Evolutionary conservation across 2,888 invertebrate genomes (phyloP).

Genomic region (Caenorhabditis afra): DNA sequence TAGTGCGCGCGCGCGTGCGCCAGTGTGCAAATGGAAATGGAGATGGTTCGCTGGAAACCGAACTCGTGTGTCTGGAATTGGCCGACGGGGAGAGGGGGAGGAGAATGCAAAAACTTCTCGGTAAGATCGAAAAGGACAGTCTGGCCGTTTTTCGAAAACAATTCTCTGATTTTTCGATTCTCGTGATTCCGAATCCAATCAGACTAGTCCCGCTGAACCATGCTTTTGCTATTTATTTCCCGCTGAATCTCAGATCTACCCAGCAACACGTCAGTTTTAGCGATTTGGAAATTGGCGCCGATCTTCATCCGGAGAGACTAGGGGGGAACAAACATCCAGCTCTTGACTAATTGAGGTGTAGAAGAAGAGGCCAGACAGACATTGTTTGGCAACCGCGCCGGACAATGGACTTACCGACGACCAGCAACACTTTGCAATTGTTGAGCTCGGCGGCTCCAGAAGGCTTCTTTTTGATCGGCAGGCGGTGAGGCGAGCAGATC

Average conservation of each 20-base stretch:
- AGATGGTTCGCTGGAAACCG: not conserved
- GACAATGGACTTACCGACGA: slow-evolving; percentile 47
- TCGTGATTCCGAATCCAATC: too few relatives aligned
- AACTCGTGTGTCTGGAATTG: too few relatives aligned
- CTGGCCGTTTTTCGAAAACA: too few relatives aligned
- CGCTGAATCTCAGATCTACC: too few relatives aligned
- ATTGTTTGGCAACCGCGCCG: slow-evolving; percentile 16
- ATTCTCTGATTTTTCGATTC: too few relatives aligned
- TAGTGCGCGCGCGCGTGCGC: not conserved
- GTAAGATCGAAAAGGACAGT: too few relatives aligned
- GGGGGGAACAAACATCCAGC: slow-evolving; percentile 15
- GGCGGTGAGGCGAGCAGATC: not conserved
- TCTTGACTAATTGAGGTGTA: slow-evolving; percentile 7
- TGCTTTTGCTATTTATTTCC: too few relatives aligned
- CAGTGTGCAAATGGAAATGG: not conserved
- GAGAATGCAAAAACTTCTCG: too few relatives aligned
- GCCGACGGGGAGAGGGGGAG: too few relatives aligned
- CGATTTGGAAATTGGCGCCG: not conserved
- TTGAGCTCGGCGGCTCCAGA: slow-evolving; percentile 34
- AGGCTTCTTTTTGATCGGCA: slow-evolving; percentile 21
- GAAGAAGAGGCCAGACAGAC: slow-evolving; percentile 12
- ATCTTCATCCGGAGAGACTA: not conserved
- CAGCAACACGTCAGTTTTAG: slow-evolving; percentile 14
- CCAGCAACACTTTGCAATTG: slow-evolving; percentile 45
- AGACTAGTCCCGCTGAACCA: too few relatives aligned